Evolutionary conservation across 2,888 invertebrate genomes (phyloP), one percentile per base, ranked within the genome.

Genomic region (Ennomos erosarius): DNA sequence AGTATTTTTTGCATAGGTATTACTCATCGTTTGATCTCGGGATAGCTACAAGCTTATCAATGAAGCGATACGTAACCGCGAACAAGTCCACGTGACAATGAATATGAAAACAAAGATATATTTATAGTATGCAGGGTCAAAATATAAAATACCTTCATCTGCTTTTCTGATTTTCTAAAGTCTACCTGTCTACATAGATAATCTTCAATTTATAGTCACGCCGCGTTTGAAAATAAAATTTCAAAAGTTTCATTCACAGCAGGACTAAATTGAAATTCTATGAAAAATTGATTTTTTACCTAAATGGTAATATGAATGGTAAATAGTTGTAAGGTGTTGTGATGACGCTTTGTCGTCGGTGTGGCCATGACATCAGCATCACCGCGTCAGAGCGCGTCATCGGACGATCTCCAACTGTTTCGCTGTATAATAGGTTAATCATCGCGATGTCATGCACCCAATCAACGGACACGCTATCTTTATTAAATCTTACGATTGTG

Each of bases 301-400:
- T 39, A 42, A 49, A 45, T 53, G 49, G 44, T 45, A 44, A 45
- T 53, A 49, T 45, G n/a, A 37, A 37, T 33, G 38, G 12, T 39
- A 65, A 70, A 57, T 70, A 58, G 57, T 62, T 57, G 65, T 68
- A 60, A 56, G 62, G 70, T 69, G 69, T 67, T 67, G 66, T 66
- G 78, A 75, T 84, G 84, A 84, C 82, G 84, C 70, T 70, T 67
- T 43, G 70, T 71, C 70, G 75, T 75, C 79, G 75, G 79, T 79
- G 76, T 71, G 81, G 77, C 75, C 78, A 85, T 91, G 90, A 90
- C 90, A 89, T 91, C 88, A 90, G 73, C 81, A 77, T 60, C 68
- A 70, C 56, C 76, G 80, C 88, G 90, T 90, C 87, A 87, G 64
- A 62, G 55, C 78, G 78, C 90, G 89, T 90, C 90, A 90, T 82